Evolutionary conservation across 1,140 invertebrate species (phyloP).

Genomic region (Trichonephila clavata): DNA sequence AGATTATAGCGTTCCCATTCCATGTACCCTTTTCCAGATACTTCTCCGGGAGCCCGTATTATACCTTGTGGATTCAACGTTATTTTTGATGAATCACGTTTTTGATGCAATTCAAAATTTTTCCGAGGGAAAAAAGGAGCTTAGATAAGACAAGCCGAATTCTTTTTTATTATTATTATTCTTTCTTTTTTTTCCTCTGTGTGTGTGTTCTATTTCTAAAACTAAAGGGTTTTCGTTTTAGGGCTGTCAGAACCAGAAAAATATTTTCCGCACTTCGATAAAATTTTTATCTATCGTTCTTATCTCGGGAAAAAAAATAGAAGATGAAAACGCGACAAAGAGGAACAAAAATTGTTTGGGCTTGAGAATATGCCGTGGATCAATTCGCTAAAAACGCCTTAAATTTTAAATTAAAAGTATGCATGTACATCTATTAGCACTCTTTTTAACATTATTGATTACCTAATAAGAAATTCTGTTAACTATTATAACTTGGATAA

Average conservation of each 20-base stretch:
- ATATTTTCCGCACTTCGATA: constrained; percentile 21
- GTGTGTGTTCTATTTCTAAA: not conserved
- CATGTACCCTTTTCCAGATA: constrained; percentile 2
- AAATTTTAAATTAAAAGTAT: too few species aligned
- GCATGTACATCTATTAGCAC: too few species aligned
- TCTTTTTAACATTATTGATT: too few species aligned
- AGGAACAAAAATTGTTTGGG: not conserved
- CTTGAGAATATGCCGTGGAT: too few species aligned
- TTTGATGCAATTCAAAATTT: constrained; percentile 57
- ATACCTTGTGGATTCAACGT: constrained; percentile 46
- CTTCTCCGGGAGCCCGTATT: constrained; percentile 25
- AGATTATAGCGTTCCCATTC: constrained; percentile 57
- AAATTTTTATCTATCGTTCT: constrained; percentile 22
- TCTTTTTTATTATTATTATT: constrained; percentile 27
- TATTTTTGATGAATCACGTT: constrained; percentile 72
- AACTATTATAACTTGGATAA: too few species aligned
- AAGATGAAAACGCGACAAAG: not conserved
- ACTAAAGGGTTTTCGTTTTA: constrained; percentile 45
- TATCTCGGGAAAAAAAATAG: not conserved
- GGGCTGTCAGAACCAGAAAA: not conserved
- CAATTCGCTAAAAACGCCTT: too few species aligned
- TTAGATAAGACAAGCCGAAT: constrained; percentile 36
- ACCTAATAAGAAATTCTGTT: too few species aligned
- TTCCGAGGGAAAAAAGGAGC: not conserved
- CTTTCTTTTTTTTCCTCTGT: not conserved